Evolutionary conservation across 2,113 vertebrate genomes (phyloP).

Genomic region (Lampris megalopsis): DNA sequence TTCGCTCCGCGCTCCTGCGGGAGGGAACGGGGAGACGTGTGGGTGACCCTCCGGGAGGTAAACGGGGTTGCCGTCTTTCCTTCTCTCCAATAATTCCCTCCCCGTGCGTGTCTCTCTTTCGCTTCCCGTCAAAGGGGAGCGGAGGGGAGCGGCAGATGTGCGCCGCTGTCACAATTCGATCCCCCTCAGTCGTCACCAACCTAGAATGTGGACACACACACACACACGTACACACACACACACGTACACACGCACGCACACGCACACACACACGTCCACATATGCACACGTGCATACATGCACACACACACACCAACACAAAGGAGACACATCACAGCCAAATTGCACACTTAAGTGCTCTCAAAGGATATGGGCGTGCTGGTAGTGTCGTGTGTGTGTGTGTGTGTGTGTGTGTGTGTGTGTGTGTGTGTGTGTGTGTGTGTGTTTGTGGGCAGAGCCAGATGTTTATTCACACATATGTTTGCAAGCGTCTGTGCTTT

Average conservation of each 20-base stretch:
- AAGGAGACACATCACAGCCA: no score
- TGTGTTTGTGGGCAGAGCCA: no score
- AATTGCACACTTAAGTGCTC: conserved; percentile 26
- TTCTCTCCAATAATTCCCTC: not conserved
- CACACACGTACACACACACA: conserved; percentile 7
- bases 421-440: no score
- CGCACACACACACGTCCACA: not conserved
- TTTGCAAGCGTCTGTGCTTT: no score
- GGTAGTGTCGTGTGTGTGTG: conserved; percentile 36
- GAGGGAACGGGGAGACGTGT: conserved; percentile 23
- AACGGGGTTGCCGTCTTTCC: conserved; percentile 23
- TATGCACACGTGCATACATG: no score
- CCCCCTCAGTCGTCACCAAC: conserved; percentile 12
- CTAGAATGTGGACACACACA: no score
- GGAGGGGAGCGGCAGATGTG: not conserved
- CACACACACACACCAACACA: no score
- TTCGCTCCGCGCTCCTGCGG: conserved; percentile 23
- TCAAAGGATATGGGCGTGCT: conserved; percentile 11
- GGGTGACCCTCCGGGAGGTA: conserved; percentile 42
- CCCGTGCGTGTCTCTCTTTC: conserved; percentile 19
- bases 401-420: no score
- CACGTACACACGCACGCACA: not conserved
- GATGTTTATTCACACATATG: no score
- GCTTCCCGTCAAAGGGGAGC: conserved; percentile 35
- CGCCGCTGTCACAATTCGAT: conserved; percentile 25